Evolutionary conservation across 2,113 vertebrate species (phyloP).

Genomic region (Notothenia rossii): DNA sequence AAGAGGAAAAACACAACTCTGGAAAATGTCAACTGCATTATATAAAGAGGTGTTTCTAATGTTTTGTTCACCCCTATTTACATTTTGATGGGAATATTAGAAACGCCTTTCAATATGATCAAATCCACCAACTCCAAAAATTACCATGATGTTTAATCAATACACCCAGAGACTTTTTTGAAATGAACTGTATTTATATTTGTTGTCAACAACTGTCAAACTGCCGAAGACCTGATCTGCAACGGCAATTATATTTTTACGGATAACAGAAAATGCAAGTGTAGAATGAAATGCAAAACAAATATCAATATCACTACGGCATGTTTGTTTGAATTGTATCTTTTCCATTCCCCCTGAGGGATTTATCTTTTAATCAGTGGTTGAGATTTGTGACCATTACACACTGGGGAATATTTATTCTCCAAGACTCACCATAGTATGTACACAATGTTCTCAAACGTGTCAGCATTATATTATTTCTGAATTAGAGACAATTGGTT

Average conservation of each 20-base stretch:
- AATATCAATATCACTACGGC: slow-evolving; percentile 6
- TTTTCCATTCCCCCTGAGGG: not conserved
- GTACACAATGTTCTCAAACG: not conserved
- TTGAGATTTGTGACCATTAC: slow-evolving; percentile 19
- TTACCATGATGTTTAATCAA: not conserved
- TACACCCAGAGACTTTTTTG: not conserved
- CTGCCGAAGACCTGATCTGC: not conserved
- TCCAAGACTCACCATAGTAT: not conserved
- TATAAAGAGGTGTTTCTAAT: not conserved
- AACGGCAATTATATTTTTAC: not conserved
- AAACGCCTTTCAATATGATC: not conserved
- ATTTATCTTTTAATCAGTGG: slow-evolving; percentile 29
- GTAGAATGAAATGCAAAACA: slow-evolving; percentile 11
- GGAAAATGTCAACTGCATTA: not conserved
- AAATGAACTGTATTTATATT: slow-evolving; percentile 5
- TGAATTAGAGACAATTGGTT: slow-evolving; percentile 14
- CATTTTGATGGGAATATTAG: not conserved
- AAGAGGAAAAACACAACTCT: not conserved
- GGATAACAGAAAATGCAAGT: not conserved
- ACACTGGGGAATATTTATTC: not conserved
- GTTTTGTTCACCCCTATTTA: not conserved
- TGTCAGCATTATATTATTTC: not conserved
- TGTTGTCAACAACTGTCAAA: not conserved
- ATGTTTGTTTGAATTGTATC: not conserved
- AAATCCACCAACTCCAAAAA: not conserved